Evolutionary conservation across 2,113 vertebrate genomes (phyloP), one percentile per base, ranked within the genome.

Genomic region (Irena cyanogastra): DNA sequence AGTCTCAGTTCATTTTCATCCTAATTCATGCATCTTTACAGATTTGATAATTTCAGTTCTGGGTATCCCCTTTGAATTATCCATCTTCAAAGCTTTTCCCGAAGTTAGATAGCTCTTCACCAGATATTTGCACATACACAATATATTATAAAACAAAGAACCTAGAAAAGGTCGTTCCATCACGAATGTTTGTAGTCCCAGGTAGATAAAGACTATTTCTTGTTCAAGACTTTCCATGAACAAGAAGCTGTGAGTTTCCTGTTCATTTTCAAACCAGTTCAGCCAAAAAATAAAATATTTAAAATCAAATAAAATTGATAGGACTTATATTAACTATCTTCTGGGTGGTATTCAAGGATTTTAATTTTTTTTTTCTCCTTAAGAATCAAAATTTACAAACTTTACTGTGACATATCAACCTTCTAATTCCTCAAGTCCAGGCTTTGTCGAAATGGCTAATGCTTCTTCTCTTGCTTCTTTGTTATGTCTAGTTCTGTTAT

Each of bases 281-380:
- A 77, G 21, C 3, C 35, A 80, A 87, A 80, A 80, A 66, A 47
- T 11, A 5, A 8, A 63, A 1, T 11, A 66, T 39, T 39, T 42
- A 26, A 66, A 87, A 39, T 10, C 12, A 45, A 92, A 61, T 65
- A 45, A 56, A 50, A 21, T 44, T 50, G 16, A 42, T 20, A 57
- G 4, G 5, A 87, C 23, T 6, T 33, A 39, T 39, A 52, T 47
- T 31, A 72, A 59, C 4, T 41, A 16, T 63, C 12, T 60, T 72
- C 16, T 50, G 20, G 4, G 3, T 8, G 42, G 3, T 45, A 69
- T n/a, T 37, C 57, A 33, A 47, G 11, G 0, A 2, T 20, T 75
- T 70, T 37, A 8, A 1, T 18, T 37, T 31, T 12, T 28, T 17
- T 59, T 71, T 69, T 19, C 1, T 9, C 2, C 9, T 31, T 56